Base-by-base conservation (phyloP, 2,797 vertebrate species). In the Halcyon smyrnensis region DNA sequence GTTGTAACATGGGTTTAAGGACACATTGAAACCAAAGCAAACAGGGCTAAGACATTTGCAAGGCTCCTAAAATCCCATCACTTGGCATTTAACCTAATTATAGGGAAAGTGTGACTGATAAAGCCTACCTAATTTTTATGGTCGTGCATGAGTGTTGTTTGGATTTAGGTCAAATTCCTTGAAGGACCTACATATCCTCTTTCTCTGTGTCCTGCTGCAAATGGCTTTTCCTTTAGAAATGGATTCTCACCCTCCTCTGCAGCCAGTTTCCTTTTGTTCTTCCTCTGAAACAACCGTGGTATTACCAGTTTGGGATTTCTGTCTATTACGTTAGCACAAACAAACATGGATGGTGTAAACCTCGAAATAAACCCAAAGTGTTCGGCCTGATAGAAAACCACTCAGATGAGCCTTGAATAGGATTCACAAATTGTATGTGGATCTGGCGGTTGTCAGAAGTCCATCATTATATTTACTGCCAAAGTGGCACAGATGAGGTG, bases 401-500 rank as follows among this genome's bases (percentile, higher is more conserved):
- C 37, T 59, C 34, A 59, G 77, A 73, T 34, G 88, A 75, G 51
- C 67, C n/a, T 56, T 4, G 6, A 63, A 59, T 54, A 90, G 9
- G 46, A 78, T 67, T 93, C 59, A 79, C 76, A 84, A 93, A 74
- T 62, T 63, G 19, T 24, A 8, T 8, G 2, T 51, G 54, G 59
- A 70, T 87, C 94, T 87, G 77, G 41, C 68, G 39, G 80, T 19
- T 84, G 77, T 92, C 90, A 79, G 87, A 89, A 91, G 59, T n/a
- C 54, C 74, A 83, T 76, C 84, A 57, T 34, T 73, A 63, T 64
- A 78, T 69, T 84, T 89, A 95, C 78, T 88, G 71, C 86, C 57
- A 37, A 32, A 8, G 11, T 87, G 84, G 75, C 76, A 36, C 30
- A 25, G 28, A 67, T 56, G 74, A 8, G 3, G 56, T 69, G 63